These are phyloP conservation scores for Pseudorectes ferrugineus DNA, from an alignment of 2,113 vertebrate species.

Conservation along the genomic window DNA sequence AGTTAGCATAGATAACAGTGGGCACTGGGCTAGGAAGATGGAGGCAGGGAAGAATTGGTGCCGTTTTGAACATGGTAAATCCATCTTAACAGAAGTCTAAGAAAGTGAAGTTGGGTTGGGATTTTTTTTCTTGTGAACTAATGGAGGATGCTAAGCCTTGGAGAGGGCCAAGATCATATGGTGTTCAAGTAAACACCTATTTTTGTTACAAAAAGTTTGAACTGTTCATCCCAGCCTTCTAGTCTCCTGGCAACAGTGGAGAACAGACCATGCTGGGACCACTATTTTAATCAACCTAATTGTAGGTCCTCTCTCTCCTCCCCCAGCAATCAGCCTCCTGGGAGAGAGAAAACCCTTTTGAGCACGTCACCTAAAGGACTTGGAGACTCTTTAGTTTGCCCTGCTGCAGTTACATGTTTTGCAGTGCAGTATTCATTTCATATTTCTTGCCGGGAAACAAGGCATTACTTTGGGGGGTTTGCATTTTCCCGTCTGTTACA, in stretches of 20 bases:
- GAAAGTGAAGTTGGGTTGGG: background rate
- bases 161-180: background rate
- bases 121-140: background rate
- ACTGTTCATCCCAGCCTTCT: background rate
- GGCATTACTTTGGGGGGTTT: background rate
- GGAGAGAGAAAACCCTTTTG: constrained; percentile 7
- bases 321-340: constrained; percentile 10
- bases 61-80: background rate
- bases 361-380: background rate
- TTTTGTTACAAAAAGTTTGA: constrained; percentile 32
- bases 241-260: constrained; percentile 51
- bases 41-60: background rate
- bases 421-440: background rate
- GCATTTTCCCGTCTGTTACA: background rate
- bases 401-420: background rate
- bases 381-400: background rate
- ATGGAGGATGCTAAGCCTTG: background rate
- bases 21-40: background rate
- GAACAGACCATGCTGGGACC: constrained; percentile 36
- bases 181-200: constrained; percentile 11
- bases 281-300: constrained; percentile 54
- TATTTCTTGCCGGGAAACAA: background rate
- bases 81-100: background rate
- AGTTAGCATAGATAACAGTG: background rate
- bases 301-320: constrained; percentile 30